Percentiles rank a stretch among this genome's conserved stretches.
phyloP scores from a whole-genome alignment of 2,113 vertebrate species.

The Tricholaema leucomelas region DNA sequence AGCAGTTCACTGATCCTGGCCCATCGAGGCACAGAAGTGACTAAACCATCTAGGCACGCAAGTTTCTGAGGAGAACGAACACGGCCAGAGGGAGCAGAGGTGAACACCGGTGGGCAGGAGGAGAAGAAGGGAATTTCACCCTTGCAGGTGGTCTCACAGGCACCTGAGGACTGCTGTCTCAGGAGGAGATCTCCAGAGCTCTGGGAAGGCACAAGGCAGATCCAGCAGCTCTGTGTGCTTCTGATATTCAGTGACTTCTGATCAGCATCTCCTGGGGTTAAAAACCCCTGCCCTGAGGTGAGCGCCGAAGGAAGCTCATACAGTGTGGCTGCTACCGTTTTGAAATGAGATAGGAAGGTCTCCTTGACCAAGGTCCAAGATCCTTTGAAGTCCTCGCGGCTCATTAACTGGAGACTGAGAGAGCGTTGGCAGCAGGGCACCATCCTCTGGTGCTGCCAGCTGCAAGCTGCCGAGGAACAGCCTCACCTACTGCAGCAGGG shows the following conservation, averaged over 20 bases:
- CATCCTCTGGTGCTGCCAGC: not conserved
- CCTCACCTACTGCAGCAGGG: not conserved
- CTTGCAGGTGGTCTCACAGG: accelerated
- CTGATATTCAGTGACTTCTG: not conserved
- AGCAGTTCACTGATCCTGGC: accelerated
- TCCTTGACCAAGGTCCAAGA: not conserved
- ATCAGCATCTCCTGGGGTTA: not conserved
- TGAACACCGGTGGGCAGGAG: not conserved
- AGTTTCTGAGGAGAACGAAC: not conserved
- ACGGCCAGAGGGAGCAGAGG: accelerated
- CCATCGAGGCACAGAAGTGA: accelerated
- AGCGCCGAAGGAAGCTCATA: not conserved
- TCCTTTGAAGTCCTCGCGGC: not conserved
- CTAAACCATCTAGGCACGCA: accelerated
- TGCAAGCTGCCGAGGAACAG: not conserved
- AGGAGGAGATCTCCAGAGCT: not conserved
- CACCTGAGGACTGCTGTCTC: not conserved
- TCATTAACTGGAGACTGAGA: not conserved
- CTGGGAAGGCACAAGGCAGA: not conserved
- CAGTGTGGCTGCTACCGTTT: not conserved
- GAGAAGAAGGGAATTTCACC: not conserved
- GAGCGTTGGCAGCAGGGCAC: not conserved
- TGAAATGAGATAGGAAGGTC: not conserved
- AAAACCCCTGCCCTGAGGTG: not conserved
- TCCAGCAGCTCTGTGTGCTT: not conserved